Percentiles rank a stretch among this genome's conserved stretches.
These are phyloP conservation scores for Troides aeacus DNA, from an alignment of 2,888 invertebrate species.

Conservation along the genomic window DNA sequence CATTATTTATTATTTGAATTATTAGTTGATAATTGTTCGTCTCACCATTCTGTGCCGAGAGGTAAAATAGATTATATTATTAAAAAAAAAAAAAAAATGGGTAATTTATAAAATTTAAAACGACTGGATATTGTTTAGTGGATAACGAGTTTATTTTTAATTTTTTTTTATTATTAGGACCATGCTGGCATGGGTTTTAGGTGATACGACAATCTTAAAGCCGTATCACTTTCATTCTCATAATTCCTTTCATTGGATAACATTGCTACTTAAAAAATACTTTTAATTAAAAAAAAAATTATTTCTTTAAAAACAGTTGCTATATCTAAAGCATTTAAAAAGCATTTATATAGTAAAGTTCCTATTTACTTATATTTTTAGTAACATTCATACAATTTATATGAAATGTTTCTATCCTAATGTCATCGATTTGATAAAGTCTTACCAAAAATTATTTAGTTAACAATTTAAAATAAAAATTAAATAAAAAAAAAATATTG, in stretches of 20 bases:
- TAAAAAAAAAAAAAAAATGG: slow-evolving; percentile 11
- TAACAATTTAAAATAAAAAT: not conserved
- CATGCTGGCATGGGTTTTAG: slow-evolving; percentile 20
- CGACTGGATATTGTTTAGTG: slow-evolving; percentile 46
- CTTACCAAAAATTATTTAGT: not conserved
- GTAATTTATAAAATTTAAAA: slow-evolving; percentile 33
- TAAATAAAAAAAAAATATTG: too few relatives aligned
- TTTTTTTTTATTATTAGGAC: slow-evolving; percentile 18
- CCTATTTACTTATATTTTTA: slow-evolving; percentile 10
- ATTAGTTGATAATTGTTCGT: slow-evolving; percentile 31
- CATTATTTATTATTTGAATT: slow-evolving; percentile 46
- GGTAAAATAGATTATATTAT: slow-evolving; percentile 10
- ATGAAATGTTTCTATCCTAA: not conserved
- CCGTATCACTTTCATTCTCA: not conserved
- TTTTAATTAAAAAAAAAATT: too few relatives aligned
- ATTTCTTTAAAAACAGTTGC: not conserved
- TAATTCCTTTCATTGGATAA: not conserved
- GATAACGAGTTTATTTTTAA: slow-evolving; percentile 37
- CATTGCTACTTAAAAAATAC: not conserved
- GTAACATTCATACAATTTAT: not conserved
- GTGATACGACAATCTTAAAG: not conserved
- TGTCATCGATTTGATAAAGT: not conserved
- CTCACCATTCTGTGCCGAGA: slow-evolving; percentile 2
- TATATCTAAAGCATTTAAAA: slow-evolving; percentile 10
- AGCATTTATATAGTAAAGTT: slow-evolving; percentile 21